Evolutionary conservation across 2,797 vertebrate species (phyloP), one percentile per base, ranked within the genome.

Genomic region (Acanthopagrus latus): DNA sequence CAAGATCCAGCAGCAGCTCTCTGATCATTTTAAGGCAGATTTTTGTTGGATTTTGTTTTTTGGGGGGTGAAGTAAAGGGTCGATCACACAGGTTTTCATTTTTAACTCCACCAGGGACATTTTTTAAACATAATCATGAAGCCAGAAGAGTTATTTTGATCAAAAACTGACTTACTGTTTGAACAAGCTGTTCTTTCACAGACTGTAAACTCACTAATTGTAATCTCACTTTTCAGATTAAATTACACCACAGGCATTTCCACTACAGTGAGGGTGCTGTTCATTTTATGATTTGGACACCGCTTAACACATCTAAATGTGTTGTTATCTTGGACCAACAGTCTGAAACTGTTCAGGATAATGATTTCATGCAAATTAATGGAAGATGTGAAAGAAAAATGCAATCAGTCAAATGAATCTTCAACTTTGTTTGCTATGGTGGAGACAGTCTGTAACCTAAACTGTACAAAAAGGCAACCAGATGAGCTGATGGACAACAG

Each of bases 1-100:
- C 62, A 56, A 47, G 71, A 51, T 38, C 68, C 60, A n/a, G 71
- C 74, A 29, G 77, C 81, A 62, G 74, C 64, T 82, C 44, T 68
- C 46, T 44, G 44, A 57, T 66, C 11, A 25, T n/a, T 70, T 18
- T 18, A 44, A 23, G 17, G 51, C 57, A 68, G 48, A 76, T 74
- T 64, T 60, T 13, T 21, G 47, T 48, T 47, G 21, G 52, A 64
- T 44, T 46, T 20, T 16, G 11, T 10, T 54, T 18, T 20, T 38
- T 25, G 5, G 38, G 57, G 64, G 56, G 50, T 69, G 21, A 76
- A 66, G 18, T 58, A 23, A 62, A 71, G 43, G 47, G 56, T n/a
- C 5, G 16, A 25, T 80, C 50, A 46, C 29, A 29, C 44, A 18
- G 58, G 23, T 47, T 50, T 21, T 6, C 2, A 20, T 55, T 23